Conservation (phyloP, 2,888 invertebrate species). For the Pomacea canaliculata region DNA sequence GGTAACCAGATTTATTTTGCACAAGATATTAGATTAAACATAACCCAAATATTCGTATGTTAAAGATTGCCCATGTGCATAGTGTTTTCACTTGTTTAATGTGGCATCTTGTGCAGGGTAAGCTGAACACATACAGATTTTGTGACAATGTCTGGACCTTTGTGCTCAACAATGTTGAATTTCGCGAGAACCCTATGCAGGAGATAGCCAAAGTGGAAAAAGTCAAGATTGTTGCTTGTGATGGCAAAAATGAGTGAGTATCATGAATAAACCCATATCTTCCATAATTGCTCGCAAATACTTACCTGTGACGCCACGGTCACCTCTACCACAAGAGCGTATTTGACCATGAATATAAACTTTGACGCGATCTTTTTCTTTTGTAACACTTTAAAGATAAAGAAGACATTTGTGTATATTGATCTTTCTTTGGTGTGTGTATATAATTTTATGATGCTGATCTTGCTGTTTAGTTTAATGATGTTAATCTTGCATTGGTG, state of each 20-base stretch:
- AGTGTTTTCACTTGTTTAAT: not conserved
- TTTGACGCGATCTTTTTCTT: too few species aligned
- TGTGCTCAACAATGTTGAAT: conserved; percentile 97
- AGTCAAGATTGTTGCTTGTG: conserved; percentile 71
- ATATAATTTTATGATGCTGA: too few species aligned
- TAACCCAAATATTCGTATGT: too few species aligned
- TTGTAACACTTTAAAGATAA: too few species aligned
- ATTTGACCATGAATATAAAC: too few species aligned
- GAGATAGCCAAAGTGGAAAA: conserved; percentile 65
- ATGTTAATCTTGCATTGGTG: too few species aligned
- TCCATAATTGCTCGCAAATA: not conserved
- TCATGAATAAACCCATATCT: not conserved
- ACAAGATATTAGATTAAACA: too few species aligned
- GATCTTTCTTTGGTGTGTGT: too few species aligned
- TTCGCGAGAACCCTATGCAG: conserved; percentile 93
- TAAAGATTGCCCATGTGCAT: too few species aligned
- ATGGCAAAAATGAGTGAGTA: conserved; percentile 62
- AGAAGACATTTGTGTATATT: too few species aligned
- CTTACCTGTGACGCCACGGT: not conserved
- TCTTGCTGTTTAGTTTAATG: too few species aligned
- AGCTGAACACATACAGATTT: conserved; percentile 84
- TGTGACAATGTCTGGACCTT: conserved; percentile 99
- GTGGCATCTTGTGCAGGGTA: conserved; percentile 71
- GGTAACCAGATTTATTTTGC: conserved; percentile 68
- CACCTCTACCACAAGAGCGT: not conserved